Conservation (phyloP, 2,797 vertebrate species). For the Kryptopterus vitreolus region DNA sequence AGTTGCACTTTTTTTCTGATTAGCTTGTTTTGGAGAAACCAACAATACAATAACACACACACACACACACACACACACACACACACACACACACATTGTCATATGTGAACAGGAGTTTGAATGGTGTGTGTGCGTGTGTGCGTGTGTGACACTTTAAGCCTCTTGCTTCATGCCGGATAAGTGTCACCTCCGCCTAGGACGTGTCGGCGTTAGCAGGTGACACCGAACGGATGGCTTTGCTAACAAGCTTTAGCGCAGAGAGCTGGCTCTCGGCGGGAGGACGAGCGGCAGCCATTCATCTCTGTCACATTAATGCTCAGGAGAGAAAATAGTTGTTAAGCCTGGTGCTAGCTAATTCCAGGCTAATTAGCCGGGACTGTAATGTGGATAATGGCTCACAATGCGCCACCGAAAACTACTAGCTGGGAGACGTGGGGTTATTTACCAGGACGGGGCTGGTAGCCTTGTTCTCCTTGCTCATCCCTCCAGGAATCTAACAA, state of each 20-base stretch:
- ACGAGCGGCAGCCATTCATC: conserved; percentile 31
- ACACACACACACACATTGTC: background rate
- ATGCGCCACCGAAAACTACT: background rate
- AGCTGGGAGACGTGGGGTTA: background rate
- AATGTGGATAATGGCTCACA: background rate
- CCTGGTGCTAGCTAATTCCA: conserved; percentile 35
- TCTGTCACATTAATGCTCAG: conserved; percentile 47
- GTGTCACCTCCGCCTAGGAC: conserved; percentile 1
- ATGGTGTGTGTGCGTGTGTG: background rate
- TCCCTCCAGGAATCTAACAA: conserved; percentile 10
- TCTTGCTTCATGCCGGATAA: background rate
- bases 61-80: background rate
- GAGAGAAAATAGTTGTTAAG: conserved; percentile 51
- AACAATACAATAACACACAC: background rate
- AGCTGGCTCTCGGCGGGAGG: conserved; percentile 36
- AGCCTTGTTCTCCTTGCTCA: conserved; percentile 5
- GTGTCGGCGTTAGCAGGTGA: conserved; percentile 14
- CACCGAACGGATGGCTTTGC: background rate
- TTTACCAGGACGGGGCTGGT: background rate
- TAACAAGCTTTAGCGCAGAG: conserved; percentile 26
- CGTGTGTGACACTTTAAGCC: background rate
- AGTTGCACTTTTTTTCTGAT: background rate
- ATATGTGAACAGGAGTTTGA: background rate
- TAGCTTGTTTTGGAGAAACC: background rate
- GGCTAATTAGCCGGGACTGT: conserved; percentile 23